Conservation (phyloP, 2,113 vertebrate genomes). For the Lepus timidus region DNA sequence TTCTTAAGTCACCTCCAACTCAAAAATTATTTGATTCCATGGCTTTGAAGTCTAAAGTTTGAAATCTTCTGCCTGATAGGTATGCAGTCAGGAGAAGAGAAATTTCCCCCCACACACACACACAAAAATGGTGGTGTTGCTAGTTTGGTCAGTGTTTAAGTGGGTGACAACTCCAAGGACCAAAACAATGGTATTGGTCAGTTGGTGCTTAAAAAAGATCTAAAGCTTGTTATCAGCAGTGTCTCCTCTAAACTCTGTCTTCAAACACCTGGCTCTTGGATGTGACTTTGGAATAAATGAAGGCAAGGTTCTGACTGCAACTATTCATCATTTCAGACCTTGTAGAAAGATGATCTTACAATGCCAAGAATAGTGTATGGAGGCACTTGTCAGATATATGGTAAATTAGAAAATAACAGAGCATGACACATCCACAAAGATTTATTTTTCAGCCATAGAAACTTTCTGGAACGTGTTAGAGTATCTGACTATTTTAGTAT, state of each 20-base stretch:
- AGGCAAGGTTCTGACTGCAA: not conserved
- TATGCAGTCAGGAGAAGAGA: not conserved
- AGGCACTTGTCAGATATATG: not conserved
- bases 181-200: too few relatives aligned
- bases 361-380: not conserved
- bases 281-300: not conserved
- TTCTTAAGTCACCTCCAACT: not conserved
- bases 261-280: not conserved
- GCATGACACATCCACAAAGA: not conserved
- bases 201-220: too few relatives aligned
- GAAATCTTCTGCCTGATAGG: not conserved
- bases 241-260: not conserved
- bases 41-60: not conserved
- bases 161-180: too few relatives aligned
- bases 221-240: too few relatives aligned
- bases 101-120: not conserved
- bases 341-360: not conserved
- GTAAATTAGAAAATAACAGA: not conserved
- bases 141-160: not conserved
- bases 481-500: not conserved
- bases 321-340: not conserved
- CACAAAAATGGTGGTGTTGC: not conserved
- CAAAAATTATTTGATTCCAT: not conserved
- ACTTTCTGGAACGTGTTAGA: constrained; percentile 1
- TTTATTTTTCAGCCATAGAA: not conserved